phyloP scores from a whole-genome alignment of 2,797 vertebrate species.

The Myripristis jacobus region DNA sequence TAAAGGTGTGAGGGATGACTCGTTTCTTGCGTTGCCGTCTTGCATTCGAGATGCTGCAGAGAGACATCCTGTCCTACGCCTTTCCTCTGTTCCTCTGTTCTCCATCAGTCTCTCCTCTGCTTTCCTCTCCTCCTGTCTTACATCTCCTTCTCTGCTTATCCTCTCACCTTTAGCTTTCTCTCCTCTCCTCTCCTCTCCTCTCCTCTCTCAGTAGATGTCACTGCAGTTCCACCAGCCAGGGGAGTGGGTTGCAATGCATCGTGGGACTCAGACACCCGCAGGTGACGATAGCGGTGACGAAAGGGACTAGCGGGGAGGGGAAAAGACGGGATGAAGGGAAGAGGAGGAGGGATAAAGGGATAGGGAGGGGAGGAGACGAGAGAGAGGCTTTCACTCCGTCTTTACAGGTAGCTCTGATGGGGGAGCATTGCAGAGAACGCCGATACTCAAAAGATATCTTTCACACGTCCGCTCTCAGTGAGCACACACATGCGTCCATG shows the following conservation, averaged over 20 bases:
- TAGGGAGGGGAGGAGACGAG: conserved; percentile 22
- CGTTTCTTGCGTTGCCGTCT: conserved; percentile 1
- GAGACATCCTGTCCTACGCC: conserved; percentile 13
- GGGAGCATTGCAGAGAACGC: not conserved
- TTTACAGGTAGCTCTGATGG: conserved; percentile 35
- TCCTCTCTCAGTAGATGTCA: conserved; percentile 84
- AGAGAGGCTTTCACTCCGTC: conserved; percentile 34
- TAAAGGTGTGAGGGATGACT: conserved; percentile 47
- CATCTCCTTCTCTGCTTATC: not conserved
- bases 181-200: conserved; percentile 21
- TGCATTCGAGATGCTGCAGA: conserved; percentile 25
- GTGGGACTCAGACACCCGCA: conserved; percentile 70
- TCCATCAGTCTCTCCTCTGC: too few species aligned
- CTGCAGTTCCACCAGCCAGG: conserved; percentile 79
- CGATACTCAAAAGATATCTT: not conserved
- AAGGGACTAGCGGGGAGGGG: conserved; percentile 51
- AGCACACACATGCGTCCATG: not conserved
- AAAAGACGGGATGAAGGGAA: conserved; percentile 51
- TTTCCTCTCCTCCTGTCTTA: not conserved
- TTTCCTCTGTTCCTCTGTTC: conserved; percentile 1
- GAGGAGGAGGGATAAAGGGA: conserved; percentile 42
- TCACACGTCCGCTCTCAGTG: not conserved
- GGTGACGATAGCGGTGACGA: conserved; percentile 76
- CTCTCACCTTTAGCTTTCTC: not conserved
- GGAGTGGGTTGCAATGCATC: conserved; percentile 71